A percentile compares a stretch with the other conserved stretches of the same genome.
Evolutionary conservation across 2,888 invertebrate species (phyloP).

Genomic region (Pyrgus malvae): DNA sequence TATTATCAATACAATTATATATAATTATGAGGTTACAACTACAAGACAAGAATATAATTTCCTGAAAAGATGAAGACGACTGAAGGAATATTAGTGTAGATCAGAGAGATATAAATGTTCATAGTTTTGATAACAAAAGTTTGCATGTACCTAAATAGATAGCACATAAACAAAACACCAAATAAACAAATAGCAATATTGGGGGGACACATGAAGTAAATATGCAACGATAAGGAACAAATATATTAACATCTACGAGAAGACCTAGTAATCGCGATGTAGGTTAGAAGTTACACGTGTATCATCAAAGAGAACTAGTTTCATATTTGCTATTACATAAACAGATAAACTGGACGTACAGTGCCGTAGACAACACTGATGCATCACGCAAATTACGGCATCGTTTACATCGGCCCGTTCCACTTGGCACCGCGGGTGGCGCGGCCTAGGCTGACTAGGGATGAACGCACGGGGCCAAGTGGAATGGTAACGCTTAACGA

Average conservation of each 20-base stretch:
- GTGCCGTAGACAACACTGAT: constrained; percentile 1
- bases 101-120: too few relatives aligned
- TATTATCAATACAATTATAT: too few relatives aligned
- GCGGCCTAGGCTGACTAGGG: constrained; percentile 3
- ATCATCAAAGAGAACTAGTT: constrained; percentile 9
- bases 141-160: neutral
- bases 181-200: neutral
- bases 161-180: neutral
- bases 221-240: neutral
- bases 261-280: neutral
- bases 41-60: too few relatives aligned
- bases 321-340: neutral
- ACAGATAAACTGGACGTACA: constrained; percentile 4
- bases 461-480: constrained; percentile 2
- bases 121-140: too few relatives aligned
- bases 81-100: too few relatives aligned
- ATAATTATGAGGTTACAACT: too few relatives aligned
- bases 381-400: constrained; percentile 10
- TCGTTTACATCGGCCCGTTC: constrained; percentile 13
- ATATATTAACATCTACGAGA: neutral
- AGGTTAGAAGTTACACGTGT: constrained; percentile 13
- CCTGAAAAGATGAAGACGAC: too few relatives aligned
- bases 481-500: constrained; percentile 16
- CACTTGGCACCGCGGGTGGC: constrained; percentile 12
- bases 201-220: neutral